Evolutionary conservation across 1,140 invertebrate genomes (phyloP), one percentile per base, ranked within the genome.

Genomic region (Telenomus remus): DNA sequence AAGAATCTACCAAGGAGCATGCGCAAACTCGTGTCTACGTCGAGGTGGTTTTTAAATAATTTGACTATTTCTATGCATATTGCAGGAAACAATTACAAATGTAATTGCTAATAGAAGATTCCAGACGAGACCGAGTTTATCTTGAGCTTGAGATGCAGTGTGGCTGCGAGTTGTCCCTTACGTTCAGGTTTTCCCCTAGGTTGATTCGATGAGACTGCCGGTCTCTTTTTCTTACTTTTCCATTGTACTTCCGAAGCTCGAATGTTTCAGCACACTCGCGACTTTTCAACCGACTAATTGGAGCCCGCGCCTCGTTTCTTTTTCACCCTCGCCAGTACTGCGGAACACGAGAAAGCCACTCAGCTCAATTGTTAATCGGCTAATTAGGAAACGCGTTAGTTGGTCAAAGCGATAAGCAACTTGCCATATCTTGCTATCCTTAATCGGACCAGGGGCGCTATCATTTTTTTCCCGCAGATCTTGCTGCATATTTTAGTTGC

Each of bases 61-160:
- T 87, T 78, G 73, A 85, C 86, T 84, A 87, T 88, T 88, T 87
- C 84, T 82, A 88, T 87, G 84, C 86, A 87, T 88, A 88, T 87
- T 88, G 85, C 85, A 87, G 85, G 85, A 88, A 88, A 87, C 85
- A 88, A 88, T 87, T 87, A 87, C 87, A 87, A 86, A 80, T 88
- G 85, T 87, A 88, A 88, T 88, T 87, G 86, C 86, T 88, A 88
- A 88, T 88, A 87, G 86, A 88, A 88, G 86, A 87, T 86, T 87
- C 84, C 84, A 87, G 85, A 84, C 85, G 84, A 87, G 83, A 82
- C 80, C 80, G 83, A 84, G 81, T 86, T 87, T 88, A 88, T 88
- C 85, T 85, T 80, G 81, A 76, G 77, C 75, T 78, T 80, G 70
- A 78, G 80, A 84, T 74, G 70, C 76, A 68, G 35, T 37, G 10